Conservation (phyloP, 2,888 invertebrate genomes). For the Eutolmus rufibarbis region DNA sequence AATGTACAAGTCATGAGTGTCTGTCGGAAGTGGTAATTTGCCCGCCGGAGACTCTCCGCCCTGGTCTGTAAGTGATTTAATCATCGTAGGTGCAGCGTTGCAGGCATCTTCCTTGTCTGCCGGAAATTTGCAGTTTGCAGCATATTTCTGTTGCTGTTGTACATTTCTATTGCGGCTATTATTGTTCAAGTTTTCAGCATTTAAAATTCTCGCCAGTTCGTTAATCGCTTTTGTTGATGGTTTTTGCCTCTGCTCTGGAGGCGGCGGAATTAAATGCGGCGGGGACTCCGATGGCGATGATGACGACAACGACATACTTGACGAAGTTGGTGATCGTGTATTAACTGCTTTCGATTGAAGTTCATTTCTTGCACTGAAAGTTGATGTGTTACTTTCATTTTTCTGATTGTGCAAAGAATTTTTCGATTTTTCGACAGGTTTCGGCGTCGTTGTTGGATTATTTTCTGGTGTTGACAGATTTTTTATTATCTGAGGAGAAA, state of each 20-base stretch:
- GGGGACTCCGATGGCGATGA: slow-evolving; percentile 60
- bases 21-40: neutral
- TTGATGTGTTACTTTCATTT: slow-evolving; percentile 11
- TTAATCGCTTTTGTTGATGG: slow-evolving; percentile 33
- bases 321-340: slow-evolving; percentile 56
- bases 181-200: slow-evolving; percentile 32
- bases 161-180: neutral
- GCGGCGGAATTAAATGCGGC: slow-evolving; percentile 49
- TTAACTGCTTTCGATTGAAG: slow-evolving; percentile 50
- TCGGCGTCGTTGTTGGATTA: neutral
- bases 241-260: neutral
- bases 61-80: neutral
- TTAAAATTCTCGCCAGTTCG: slow-evolving; percentile 36
- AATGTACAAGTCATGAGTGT: slow-evolving; percentile 57
- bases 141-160: neutral
- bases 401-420: neutral
- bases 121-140: slow-evolving; percentile 32
- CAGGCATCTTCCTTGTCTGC: slow-evolving; percentile 17
- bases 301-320: slow-evolving; percentile 58
- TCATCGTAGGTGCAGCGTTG: neutral
- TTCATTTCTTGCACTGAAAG: neutral
- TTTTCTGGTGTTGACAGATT: neutral
- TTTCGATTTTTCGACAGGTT: neutral
- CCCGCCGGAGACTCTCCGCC: neutral
- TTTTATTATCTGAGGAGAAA: neutral